Evolutionary conservation across 1,140 invertebrate species (phyloP).

Genomic region (Apis laboriosa): DNA sequence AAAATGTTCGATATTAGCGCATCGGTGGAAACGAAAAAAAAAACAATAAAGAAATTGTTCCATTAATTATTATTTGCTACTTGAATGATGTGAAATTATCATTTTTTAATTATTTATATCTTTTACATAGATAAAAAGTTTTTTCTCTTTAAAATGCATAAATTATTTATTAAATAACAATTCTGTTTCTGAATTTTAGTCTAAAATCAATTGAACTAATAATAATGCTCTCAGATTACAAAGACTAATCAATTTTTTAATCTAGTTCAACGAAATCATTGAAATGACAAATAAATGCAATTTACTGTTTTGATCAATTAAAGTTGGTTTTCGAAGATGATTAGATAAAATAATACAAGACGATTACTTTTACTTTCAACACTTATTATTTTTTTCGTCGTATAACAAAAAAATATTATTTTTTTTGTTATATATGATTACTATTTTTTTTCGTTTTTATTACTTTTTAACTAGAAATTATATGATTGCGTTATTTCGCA

Average conservation of each 20-base stretch:
- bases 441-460: not conserved
- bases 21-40: not conserved
- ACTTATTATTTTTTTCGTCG: no score
- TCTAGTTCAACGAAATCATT: not conserved
- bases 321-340: not conserved
- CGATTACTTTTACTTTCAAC: constrained; percentile 2
- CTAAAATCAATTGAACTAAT: no score
- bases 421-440: not conserved
- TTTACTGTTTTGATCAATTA: constrained; percentile 13
- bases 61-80: not conserved
- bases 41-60: not conserved
- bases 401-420: not conserved
- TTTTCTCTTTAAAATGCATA: no score
- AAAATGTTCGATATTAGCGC: constrained; percentile 5
- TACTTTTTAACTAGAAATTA: not conserved
- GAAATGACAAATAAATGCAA: not conserved
- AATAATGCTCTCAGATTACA: no score
- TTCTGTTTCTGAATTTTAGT: no score
- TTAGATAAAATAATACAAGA: constrained; percentile 35
- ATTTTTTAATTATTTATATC: constrained; percentile 34
- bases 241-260: not conserved
- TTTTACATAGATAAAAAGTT: not conserved
- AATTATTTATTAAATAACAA: no score
- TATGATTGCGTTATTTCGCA: not conserved
- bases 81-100: constrained; percentile 19